Percentiles rank a stretch among this genome's conserved stretches.
phyloP scores from a whole-genome alignment of 1,140 invertebrate species.

The Armadillidium nasatum region DNA sequence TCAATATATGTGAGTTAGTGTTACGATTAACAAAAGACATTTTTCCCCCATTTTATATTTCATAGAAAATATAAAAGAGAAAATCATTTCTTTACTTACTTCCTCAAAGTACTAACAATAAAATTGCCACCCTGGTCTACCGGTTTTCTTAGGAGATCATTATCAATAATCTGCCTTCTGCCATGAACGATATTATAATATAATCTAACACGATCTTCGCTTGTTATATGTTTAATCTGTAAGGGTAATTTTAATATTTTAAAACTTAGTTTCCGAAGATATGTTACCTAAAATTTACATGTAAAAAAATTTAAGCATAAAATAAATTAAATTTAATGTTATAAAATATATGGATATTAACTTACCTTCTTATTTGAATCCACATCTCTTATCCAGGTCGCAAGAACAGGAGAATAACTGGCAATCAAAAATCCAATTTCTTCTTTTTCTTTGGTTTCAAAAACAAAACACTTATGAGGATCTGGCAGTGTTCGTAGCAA shows the following conservation, averaged over 20 bases:
- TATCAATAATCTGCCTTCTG: conserved; percentile 73
- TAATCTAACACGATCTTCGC: conserved; percentile 72
- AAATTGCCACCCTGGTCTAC: conserved; percentile 71
- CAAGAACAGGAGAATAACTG: conserved; percentile 79
- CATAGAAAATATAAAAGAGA: no score
- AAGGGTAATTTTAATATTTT: conserved; percentile 13
- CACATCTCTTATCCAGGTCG: conserved; percentile 78
- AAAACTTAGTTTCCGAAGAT: no score
- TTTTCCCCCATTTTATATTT: no score
- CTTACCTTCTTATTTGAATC: conserved; percentile 61
- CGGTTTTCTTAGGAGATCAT: conserved; percentile 72
- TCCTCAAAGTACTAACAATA: conserved; percentile 76
- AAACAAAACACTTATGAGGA: conserved; percentile 83
- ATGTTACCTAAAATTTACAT: neutral
- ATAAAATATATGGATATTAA: conserved; percentile 1
- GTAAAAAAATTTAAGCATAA: neutral
- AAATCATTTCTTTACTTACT: conserved; percentile 49
- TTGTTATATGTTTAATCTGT: conserved; percentile 64
- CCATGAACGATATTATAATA: conserved; percentile 76
- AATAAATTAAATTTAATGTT: neutral
- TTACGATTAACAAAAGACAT: no score
- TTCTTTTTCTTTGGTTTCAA: conserved; percentile 80
- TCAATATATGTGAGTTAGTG: no score
- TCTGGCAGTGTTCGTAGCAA: conserved; percentile 60
- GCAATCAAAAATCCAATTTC: conserved; percentile 89